Evolutionary conservation across 1,140 invertebrate genomes (phyloP), one percentile per base, ranked within the genome.

Genomic region (Tetramorium simillimum): DNA sequence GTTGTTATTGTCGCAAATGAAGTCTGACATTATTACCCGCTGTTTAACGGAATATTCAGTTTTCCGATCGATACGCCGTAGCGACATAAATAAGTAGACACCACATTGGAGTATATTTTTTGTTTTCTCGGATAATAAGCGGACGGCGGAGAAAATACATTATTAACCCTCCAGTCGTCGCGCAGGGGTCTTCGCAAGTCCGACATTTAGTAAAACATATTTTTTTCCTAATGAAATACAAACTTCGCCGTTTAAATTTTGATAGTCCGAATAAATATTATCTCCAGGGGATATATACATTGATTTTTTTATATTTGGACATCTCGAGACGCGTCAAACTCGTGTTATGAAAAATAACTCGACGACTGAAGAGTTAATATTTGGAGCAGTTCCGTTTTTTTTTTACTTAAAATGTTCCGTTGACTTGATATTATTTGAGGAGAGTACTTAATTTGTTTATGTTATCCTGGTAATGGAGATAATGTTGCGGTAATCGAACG

Each of bases 41-140:
- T n/a, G 28, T 37, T 33, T 73, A 69, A 69, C 65, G 40, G 65
- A 46, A 46, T 49, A 49, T 69, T 69, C 40, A 49, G 28, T 69
- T 69, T 69, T 69, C 65, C 40, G 21, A 69, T 69, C 40, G 21
- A 69, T 69, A 49, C 14, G 2, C 21, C 18, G 21, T 24, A 4
- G 12, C 4, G 40, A 67, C 63, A 21, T 43, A 43, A 46, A 49
- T 18, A 9, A 49, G 51, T n/a, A 2, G 14, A 28, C 21, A 3
- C 0, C 21, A 18, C 12, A 5, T 49, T 16, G 2, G 21, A 69
- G 40, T 3, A 7, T 16, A 6, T 46, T 16, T 24, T 69, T 28
- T 24, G 40, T 49, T 28, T 16, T 12, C 0, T 24, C 6, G 5
- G n/a, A n/a, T 43, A 43, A 46, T 6, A n/a, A 67, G n/a, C 10